phyloP scores from a whole-genome alignment of 2,797 vertebrate genomes.

The Helicolenus hilgendorfi region DNA sequence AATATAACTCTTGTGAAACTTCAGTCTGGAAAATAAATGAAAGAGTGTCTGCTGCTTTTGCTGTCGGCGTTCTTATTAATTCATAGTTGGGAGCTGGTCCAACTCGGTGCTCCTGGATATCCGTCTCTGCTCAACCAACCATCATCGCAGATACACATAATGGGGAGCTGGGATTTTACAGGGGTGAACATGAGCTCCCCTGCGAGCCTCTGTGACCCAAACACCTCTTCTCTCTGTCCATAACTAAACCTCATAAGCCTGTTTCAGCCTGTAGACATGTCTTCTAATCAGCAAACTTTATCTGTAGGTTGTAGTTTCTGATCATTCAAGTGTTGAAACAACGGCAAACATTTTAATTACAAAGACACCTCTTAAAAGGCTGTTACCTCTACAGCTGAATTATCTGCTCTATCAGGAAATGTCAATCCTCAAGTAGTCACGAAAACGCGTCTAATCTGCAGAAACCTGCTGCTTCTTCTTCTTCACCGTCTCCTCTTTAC shows the following conservation, averaged over 20 bases:
- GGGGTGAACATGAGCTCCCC: constrained; percentile 25
- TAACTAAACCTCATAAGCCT: constrained; percentile 29
- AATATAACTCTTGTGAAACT: constrained; percentile 11
- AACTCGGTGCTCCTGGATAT: constrained; percentile 30
- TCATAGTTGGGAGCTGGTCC: constrained; percentile 40
- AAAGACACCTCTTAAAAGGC: neutral
- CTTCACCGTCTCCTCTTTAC: constrained; percentile 42
- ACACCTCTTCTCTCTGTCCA: neutral
- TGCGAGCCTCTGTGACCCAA: constrained; percentile 14
- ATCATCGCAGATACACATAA: constrained; percentile 28
- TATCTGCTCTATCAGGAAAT: constrained; percentile 40
- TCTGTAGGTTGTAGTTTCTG: neutral
- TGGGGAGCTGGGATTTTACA: constrained; percentile 38
- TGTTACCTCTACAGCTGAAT: constrained; percentile 32
- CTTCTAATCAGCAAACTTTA: neutral
- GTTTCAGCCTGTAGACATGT: constrained; percentile 8
- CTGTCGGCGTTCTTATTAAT: constrained; percentile 36
- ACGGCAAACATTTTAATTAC: constrained; percentile 7
- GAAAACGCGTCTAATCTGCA: constrained; percentile 54
- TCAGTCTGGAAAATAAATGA: constrained; percentile 13
- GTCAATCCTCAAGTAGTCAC: constrained; percentile 22
- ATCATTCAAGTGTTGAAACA: neutral
- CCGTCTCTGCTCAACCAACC: constrained; percentile 45
- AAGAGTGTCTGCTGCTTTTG: neutral
- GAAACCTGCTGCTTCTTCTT: constrained; percentile 51